phyloP scores from a whole-genome alignment of 1,140 invertebrate species.

The Cotesia typhae region DNA sequence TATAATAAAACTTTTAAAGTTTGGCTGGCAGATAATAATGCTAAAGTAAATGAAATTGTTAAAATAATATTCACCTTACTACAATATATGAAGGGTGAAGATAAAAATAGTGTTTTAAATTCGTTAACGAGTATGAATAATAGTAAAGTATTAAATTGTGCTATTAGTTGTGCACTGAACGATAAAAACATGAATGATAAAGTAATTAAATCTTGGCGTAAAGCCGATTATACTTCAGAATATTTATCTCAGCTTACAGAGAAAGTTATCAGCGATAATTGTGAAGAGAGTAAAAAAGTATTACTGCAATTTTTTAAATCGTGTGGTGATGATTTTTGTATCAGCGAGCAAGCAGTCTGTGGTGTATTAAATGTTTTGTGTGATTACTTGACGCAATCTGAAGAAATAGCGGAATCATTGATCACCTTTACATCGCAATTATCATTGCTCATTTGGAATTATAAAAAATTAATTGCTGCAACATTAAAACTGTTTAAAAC shows the following conservation, averaged over 20 bases:
- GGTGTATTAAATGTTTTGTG: slow-evolving; percentile 63
- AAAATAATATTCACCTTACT: slow-evolving; percentile 71
- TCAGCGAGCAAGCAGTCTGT: slow-evolving; percentile 64
- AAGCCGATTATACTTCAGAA: slow-evolving; percentile 37
- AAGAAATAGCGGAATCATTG: slow-evolving; percentile 39
- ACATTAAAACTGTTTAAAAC: slow-evolving; percentile 50
- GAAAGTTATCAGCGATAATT: slow-evolving; percentile 37
- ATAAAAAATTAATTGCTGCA: slow-evolving; percentile 41
- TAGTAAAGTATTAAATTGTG: slow-evolving; percentile 43
- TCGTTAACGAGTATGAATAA: slow-evolving; percentile 60
- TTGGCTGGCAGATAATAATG: slow-evolving; percentile 60
- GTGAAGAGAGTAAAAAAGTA: slow-evolving; percentile 43
- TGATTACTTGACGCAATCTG: slow-evolving; percentile 38
- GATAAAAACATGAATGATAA: slow-evolving; percentile 62
- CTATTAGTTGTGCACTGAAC: slow-evolving; percentile 49
- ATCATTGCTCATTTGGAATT: slow-evolving; percentile 45
- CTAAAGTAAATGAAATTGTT: slow-evolving; percentile 61
- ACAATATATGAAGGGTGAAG: slow-evolving; percentile 60
- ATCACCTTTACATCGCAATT: slow-evolving; percentile 46
- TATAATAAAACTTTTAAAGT: slow-evolving; percentile 64
- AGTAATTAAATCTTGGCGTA: slow-evolving; percentile 66
- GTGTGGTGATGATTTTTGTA: slow-evolving; percentile 59
- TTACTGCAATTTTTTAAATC: slow-evolving; percentile 50
- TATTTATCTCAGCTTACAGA: slow-evolving; percentile 41
- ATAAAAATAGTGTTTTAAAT: slow-evolving; percentile 66